These are phyloP conservation scores for Neomorphus geoffroyi DNA, from an alignment of 2,797 vertebrate genomes.

Conservation along the genomic window DNA sequence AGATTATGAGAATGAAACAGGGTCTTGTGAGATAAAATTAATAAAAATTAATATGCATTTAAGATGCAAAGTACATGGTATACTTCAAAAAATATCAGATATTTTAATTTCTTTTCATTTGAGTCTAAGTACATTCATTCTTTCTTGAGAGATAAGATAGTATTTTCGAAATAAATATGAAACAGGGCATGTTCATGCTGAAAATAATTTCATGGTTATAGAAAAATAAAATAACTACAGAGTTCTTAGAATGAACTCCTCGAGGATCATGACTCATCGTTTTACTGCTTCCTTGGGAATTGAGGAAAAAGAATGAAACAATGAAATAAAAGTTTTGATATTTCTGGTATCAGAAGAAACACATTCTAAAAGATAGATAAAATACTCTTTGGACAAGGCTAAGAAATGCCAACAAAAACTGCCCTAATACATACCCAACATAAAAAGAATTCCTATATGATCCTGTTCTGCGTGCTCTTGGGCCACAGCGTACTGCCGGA, in stretches of 20 bases:
- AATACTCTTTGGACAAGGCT: neutral
- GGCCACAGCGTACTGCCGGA: neutral
- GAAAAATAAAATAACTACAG: neutral
- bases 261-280: neutral
- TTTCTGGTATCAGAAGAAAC: neutral
- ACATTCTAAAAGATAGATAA: neutral
- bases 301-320: neutral
- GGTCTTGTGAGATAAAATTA: neutral
- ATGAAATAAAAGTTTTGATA: fast-evolving
- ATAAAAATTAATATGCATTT: neutral
- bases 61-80: neutral
- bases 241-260: neutral
- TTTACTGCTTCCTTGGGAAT: neutral
- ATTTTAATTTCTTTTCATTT: neutral
- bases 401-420: neutral
- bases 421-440: neutral
- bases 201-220: neutral
- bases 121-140: neutral
- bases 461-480: neutral
- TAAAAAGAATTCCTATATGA: neutral
- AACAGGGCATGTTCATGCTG: neutral
- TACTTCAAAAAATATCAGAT: neutral
- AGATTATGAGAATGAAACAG: neutral
- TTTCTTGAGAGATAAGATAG: neutral
- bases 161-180: neutral